Percentiles rank a stretch among this genome's conserved stretches.
Evolutionary conservation across 2,888 invertebrate genomes (phyloP).

Genomic region (Oegoconia quadripuncta): DNA sequence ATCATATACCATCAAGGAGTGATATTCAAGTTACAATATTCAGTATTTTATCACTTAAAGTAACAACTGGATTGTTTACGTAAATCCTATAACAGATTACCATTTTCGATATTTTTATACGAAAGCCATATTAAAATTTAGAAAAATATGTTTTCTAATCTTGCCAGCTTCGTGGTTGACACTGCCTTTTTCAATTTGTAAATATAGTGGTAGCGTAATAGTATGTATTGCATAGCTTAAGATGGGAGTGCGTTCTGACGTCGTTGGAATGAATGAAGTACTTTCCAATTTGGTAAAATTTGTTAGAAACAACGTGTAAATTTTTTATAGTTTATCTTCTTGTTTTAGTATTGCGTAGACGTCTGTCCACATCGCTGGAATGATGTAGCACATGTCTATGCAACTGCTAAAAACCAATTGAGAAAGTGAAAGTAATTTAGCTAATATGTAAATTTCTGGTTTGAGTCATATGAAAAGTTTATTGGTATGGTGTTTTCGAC

Average conservation of each 20-base stretch:
- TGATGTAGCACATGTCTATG: conserved; percentile 77
- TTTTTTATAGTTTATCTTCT: conserved; percentile 3
- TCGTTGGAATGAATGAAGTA: background rate
- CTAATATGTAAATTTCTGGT: conserved; percentile 17
- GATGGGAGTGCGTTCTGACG: conserved; percentile 16
- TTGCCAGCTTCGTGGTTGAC: conserved; percentile 75
- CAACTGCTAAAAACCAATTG: conserved; percentile 42
- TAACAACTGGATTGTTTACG: conserved; percentile 17
- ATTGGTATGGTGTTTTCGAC: conserved; percentile 8
- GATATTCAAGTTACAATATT: conserved; percentile 28
- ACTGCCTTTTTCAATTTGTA: conserved; percentile 72
- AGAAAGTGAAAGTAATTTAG: conserved; percentile 7
- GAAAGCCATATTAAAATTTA: conserved; percentile 77
- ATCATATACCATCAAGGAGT: conserved; percentile 12
- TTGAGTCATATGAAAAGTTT: conserved; percentile 18
- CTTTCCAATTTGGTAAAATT: conserved; percentile 13
- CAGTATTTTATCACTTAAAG: conserved; percentile 28
- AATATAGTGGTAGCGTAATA: conserved; percentile 51
- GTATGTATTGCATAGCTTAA: conserved; percentile 19
- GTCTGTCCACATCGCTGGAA: conserved; percentile 69
- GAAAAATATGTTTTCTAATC: conserved; percentile 67
- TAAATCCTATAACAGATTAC: conserved; percentile 38
- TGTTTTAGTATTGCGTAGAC: conserved; percentile 59
- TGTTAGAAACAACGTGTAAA: conserved; percentile 1
- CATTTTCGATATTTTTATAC: conserved; percentile 53